These are phyloP conservation scores for Capitulum mitella DNA, from an alignment of 2,888 invertebrate genomes.

Conservation along the genomic window DNA sequence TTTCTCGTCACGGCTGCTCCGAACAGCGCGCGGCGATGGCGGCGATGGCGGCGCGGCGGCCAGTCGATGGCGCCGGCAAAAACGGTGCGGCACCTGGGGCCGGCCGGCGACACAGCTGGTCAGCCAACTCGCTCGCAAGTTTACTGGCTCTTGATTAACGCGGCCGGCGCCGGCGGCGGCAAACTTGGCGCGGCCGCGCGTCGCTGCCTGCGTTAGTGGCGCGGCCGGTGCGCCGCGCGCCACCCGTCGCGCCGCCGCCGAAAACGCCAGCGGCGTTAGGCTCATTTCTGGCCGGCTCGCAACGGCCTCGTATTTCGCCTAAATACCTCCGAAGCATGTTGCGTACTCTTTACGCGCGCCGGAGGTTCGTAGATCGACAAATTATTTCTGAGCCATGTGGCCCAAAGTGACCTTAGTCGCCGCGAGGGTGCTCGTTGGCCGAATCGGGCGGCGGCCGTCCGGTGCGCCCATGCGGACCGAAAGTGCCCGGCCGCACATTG, in stretches of 20 bases:
- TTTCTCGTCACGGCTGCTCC: neutral
- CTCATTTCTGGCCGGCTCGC: slow-evolving; percentile 5
- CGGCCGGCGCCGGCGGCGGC: neutral
- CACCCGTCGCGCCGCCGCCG: neutral
- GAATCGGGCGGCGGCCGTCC: neutral
- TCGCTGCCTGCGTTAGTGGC: neutral
- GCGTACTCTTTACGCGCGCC: neutral
- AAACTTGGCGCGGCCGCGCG: slow-evolving; percentile 1
- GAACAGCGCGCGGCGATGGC: neutral
- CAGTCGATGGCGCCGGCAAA: slow-evolving; percentile 5
- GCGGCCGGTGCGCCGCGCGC: neutral
- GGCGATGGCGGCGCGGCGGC: slow-evolving; percentile 15
- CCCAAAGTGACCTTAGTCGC: neutral
- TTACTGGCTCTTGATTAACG: neutral
- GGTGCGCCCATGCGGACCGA: neutral
- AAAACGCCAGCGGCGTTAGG: neutral
- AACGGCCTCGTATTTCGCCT: slow-evolving; percentile 11
- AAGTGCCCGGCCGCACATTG: neutral
- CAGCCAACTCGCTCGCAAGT: neutral
- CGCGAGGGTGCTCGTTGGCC: neutral
- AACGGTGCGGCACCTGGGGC: slow-evolving; percentile 11
- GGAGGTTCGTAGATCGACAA: slow-evolving; percentile 19
- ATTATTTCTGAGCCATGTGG: slow-evolving; percentile 25
- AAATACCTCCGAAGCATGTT: slow-evolving; percentile 14
- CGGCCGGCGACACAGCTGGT: neutral